Evolutionary conservation across 2,113 vertebrate species (phyloP), one percentile per base, ranked within the genome.

Genomic region (Myocastor coypus): DNA sequence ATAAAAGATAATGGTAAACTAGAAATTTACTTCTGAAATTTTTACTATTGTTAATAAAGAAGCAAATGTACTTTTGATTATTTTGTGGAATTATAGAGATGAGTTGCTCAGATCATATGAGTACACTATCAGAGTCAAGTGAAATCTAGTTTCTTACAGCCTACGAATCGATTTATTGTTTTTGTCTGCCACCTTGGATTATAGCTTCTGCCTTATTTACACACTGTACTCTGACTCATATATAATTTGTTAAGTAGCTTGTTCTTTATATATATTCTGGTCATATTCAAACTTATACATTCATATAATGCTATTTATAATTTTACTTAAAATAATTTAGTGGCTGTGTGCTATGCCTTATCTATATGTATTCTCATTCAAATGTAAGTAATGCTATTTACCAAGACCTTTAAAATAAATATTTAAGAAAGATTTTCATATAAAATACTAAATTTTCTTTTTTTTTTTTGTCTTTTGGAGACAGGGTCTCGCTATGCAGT

Each of bases 391-490:
- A 73, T 1, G 13, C 6, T 59, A 66, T 78, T 91, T 69, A 57
- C 30, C 37, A 84, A 94, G n/a, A 91, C 92, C 26, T 78, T 96
- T 59, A 80, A 93, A 95, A 40, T 73, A 97, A 91, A 24, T 64
- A 16, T 92, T 85, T 52, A 89, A 92, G 50, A 52, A 80, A 96
- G 80, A n/a, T 95, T 93, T 5, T 84, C 2, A 52, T 83, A 40
- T 82, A 7, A 94, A 71, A n/a, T n/a, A n/a, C n/a, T n/a, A n/a
- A n/a, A n/a, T n/a, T n/a, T n/a, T n/a, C n/a, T n/a, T n/a, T n/a
- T n/a, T n/a, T n/a, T n/a, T n/a, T n/a, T n/a, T n/a, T n/a, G n/a
- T n/a, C n/a, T n/a, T n/a, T n/a, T n/a, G n/a, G n/a, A n/a, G n/a
- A n/a, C n/a, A n/a, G n/a, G n/a, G n/a, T n/a, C n/a, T n/a, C n/a